Evolutionary conservation across 2,113 vertebrate species (phyloP).

Genomic region (Orcinus orca): DNA sequence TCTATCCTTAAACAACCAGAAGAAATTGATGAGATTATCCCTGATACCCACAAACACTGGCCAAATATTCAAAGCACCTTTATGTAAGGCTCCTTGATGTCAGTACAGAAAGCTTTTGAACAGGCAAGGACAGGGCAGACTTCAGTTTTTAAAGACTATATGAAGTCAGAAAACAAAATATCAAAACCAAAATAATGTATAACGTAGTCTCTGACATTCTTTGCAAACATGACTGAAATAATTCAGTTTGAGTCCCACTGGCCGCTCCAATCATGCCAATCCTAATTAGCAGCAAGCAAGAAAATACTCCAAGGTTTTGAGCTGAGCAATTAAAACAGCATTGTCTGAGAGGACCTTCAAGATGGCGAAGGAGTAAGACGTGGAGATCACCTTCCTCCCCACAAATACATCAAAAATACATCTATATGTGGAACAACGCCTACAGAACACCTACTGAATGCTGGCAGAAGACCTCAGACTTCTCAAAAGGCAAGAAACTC

Average conservation of each 20-base stretch:
- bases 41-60: background rate
- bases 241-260: background rate
- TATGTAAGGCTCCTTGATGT: background rate
- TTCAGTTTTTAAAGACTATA: background rate
- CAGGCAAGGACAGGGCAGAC: background rate
- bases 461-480: too few relatives aligned
- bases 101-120: background rate
- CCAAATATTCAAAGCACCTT: background rate
- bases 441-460: too few relatives aligned
- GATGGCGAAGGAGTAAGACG: too few relatives aligned
- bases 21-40: background rate
- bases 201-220: background rate
- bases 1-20: background rate
- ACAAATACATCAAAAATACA: too few relatives aligned
- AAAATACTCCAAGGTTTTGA: background rate
- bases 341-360: background rate
- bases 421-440: too few relatives aligned
- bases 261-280: background rate
- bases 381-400: too few relatives aligned
- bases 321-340: background rate
- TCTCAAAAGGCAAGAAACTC: too few relatives aligned
- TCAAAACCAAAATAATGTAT: background rate
- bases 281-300: background rate
- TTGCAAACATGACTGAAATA: background rate
- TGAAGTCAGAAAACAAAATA: background rate